Conservation (phyloP, 2,888 invertebrate species). For the Parnassius apollo region DNA sequence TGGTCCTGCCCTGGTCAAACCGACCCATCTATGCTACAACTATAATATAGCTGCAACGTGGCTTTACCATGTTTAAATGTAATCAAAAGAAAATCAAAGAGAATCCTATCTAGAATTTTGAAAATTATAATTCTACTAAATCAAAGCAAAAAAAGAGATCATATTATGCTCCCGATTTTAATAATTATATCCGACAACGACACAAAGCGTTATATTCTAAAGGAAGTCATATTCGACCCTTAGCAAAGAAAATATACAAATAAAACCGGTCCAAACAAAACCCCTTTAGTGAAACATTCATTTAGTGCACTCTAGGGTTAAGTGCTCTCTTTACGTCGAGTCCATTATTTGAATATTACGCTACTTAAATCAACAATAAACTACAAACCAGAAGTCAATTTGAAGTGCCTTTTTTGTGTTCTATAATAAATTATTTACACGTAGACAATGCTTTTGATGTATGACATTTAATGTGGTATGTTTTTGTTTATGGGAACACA, state of each 20-base stretch:
- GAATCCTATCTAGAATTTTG: neutral
- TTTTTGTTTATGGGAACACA: constrained; percentile 30
- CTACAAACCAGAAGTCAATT: constrained; percentile 51
- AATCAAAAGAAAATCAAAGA: too few relatives aligned
- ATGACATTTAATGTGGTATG: constrained; percentile 32
- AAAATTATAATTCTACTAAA: neutral
- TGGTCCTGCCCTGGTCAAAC: too few relatives aligned
- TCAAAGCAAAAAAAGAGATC: constrained; percentile 5
- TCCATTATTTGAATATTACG: constrained; percentile 61
- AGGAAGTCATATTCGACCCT: constrained; percentile 13
- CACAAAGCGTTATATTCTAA: constrained; percentile 20
- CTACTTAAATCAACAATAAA: constrained; percentile 51
- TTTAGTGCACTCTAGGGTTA: constrained; percentile 31
- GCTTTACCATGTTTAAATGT: too few relatives aligned
- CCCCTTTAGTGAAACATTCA: constrained; percentile 13
- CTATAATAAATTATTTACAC: constrained; percentile 34
- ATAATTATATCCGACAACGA: constrained; percentile 19
- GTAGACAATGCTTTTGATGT: constrained; percentile 36
- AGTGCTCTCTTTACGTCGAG: constrained; percentile 37
- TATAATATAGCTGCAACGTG: too few relatives aligned
- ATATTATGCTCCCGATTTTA: constrained; percentile 11
- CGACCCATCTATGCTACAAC: too few relatives aligned
- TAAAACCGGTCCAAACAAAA: constrained; percentile 32
- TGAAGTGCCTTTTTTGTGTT: constrained; percentile 34
- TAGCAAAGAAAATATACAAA: too few relatives aligned